Evolutionary conservation across 2,797 vertebrate genomes (phyloP).

Genomic region (Gymnoscopelus braueri): DNA sequence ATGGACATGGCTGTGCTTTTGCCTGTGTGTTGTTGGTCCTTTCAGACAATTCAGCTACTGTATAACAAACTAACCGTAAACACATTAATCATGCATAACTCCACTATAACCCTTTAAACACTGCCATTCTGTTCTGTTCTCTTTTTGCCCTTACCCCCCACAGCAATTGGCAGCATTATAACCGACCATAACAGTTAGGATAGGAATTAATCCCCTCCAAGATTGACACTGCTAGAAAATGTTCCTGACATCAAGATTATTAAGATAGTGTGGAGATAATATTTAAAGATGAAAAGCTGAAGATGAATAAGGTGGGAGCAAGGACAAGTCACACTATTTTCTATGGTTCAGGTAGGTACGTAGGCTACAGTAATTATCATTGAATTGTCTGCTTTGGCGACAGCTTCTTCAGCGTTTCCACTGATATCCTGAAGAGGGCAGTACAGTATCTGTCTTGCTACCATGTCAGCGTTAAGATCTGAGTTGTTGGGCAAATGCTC

Average conservation of each 20-base stretch:
- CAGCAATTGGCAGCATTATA: neutral
- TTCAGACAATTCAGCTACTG: no score
- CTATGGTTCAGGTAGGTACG: no score
- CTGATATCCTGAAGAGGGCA: constrained; percentile 68
- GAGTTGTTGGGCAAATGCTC: constrained; percentile 24
- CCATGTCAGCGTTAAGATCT: constrained; percentile 4
- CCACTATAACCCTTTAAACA: constrained; percentile 7
- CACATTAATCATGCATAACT: constrained; percentile 54
- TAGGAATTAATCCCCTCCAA: no score
- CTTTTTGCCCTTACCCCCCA: neutral
- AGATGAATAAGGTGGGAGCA: no score
- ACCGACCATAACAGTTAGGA: no score
- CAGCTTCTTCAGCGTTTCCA: constrained; percentile 22
- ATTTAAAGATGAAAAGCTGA: no score
- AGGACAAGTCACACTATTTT: no score
- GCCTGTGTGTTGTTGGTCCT: constrained; percentile 10
- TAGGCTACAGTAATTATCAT: constrained; percentile 16
- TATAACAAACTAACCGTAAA: constrained; percentile 18
- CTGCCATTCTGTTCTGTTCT: constrained; percentile 13
- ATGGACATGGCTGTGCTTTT: no score
- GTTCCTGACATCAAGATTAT: no score
- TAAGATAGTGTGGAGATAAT: no score
- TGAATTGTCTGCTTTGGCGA: constrained; percentile 11
- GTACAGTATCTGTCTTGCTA: constrained; percentile 70
- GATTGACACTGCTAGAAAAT: no score